A percentile compares a stretch with the other conserved stretches of the same genome.
These are phyloP conservation scores for Drosophila hamatofila DNA, from an alignment of 2,888 invertebrate species.

Conservation along the genomic window DNA sequence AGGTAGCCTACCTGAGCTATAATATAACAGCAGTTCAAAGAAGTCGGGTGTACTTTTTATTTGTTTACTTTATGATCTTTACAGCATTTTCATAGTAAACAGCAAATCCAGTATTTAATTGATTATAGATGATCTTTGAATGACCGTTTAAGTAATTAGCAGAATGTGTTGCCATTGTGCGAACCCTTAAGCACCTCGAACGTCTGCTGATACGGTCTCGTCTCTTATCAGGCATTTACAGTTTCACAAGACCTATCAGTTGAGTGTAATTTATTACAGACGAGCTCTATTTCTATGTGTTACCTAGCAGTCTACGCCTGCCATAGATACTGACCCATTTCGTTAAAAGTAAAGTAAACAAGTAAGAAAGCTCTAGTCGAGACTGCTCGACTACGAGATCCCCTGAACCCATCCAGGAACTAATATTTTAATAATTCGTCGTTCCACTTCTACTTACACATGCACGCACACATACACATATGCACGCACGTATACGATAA, in stretches of 20 bases:
- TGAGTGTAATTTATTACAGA: background rate
- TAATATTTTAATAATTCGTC: too few relatives aligned
- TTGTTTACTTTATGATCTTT: background rate
- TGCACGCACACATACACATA: too few relatives aligned
- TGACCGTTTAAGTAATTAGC: conserved; percentile 3
- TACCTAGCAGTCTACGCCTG: conserved; percentile 1
- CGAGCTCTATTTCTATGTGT: conserved; percentile 1
- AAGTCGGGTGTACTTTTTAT: background rate
- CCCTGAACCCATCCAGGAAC: too few relatives aligned
- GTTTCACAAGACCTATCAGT: conserved; percentile 6
- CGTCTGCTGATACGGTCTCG: background rate
- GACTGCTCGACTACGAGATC: too few relatives aligned
- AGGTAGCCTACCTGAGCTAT: background rate
- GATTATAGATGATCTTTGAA: background rate
- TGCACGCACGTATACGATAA: too few relatives aligned
- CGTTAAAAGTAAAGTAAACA: too few relatives aligned
- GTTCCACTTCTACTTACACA: too few relatives aligned
- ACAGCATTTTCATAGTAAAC: background rate
- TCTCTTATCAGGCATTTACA: background rate
- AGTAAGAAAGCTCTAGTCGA: too few relatives aligned
- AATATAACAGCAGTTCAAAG: background rate
- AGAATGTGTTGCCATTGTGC: background rate
- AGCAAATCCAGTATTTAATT: background rate
- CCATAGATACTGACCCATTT: background rate
- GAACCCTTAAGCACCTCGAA: background rate